These are phyloP conservation scores for Sinhomidia bicolor DNA, from an alignment of 2,888 invertebrate genomes.

Conservation along the genomic window DNA sequence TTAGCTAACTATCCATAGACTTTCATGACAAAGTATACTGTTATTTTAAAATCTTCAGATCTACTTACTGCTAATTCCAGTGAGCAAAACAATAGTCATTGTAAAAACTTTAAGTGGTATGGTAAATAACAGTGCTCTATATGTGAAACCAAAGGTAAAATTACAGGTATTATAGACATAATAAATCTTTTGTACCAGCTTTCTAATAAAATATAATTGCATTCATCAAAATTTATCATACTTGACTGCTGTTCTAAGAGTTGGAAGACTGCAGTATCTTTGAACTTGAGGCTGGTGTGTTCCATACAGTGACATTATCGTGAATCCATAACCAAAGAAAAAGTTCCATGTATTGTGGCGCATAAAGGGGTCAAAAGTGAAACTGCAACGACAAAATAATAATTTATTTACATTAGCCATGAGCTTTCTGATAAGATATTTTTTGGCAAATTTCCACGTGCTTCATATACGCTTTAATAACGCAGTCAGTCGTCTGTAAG, in stretches of 20 bases:
- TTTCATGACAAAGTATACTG: conserved; percentile 2
- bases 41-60: background rate
- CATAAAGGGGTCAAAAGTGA: conserved; percentile 71
- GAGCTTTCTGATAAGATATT: background rate
- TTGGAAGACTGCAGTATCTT: conserved; percentile 75
- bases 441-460: background rate
- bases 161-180: too few relatives aligned
- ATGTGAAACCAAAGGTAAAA: background rate
- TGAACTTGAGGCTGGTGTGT: conserved; percentile 79
- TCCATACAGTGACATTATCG: conserved; percentile 62
- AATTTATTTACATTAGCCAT: too few relatives aligned
- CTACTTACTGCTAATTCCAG: conserved; percentile 66
- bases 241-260: conserved; percentile 69
- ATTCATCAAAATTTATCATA: conserved; percentile 32
- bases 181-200: too few relatives aligned
- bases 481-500: too few relatives aligned
- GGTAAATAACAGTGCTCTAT: conserved; percentile 53
- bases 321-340: conserved; percentile 75
- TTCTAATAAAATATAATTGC: too few relatives aligned
- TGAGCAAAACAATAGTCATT: conserved; percentile 60
- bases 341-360: conserved; percentile 75
- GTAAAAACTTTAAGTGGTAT: conserved; percentile 68
- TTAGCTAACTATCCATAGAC: too few relatives aligned
- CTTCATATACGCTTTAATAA: background rate
- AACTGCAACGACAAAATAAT: conserved; percentile 33